Base-by-base conservation (phyloP, 1,140 invertebrate species). In the Coelopa frigida region DNA sequence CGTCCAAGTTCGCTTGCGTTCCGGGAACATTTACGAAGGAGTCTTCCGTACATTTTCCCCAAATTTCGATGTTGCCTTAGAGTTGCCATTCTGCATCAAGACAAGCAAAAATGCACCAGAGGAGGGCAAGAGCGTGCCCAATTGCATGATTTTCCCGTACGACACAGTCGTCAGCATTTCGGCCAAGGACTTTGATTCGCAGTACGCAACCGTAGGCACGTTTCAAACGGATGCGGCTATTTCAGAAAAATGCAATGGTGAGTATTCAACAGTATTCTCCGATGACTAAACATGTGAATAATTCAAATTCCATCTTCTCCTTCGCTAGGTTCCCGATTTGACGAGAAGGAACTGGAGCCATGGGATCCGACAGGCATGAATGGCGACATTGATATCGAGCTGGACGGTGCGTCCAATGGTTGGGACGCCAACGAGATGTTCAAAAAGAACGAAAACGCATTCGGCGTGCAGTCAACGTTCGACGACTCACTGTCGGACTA, bases 351-450 rank as follows among this genome's bases (percentile, higher is more conserved):
- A 65, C 71, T 95, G 32, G 87, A 93, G 68, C 89, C 89, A 22
- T 95, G 91, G 90, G 88, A 89, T 59, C 78, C 78, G 27, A 76
- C 80, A 31, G 78, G 74, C 20, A 71, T 73, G 38, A 74, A 77
- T 59, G 55, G 79, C 29, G 84, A 84, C 46, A 68, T 78, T 42
- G 78, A 80, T 51, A 73, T 79, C 50, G 81, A 82, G 54, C 72
- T 86, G 29, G 84, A 86, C 60, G 73, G 75, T 51, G 75, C 78
- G 51, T 74, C 78, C 73, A 94, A 94, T 77, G 93, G 93, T 46
- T 96, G 93, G 93, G 89, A 93, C 76, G 83, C 83, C 1, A 81
- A 88, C 67, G 92, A 96, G 51, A 96, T 96, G 93, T 96, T 96
- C 72, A 75, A 82, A 40, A 90, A 85, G 64, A 95, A 96, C 73